Evolutionary conservation across 2,888 invertebrate genomes (phyloP), one percentile per base, ranked within the genome.

Genomic region (Neoitamus cyanurus): DNA sequence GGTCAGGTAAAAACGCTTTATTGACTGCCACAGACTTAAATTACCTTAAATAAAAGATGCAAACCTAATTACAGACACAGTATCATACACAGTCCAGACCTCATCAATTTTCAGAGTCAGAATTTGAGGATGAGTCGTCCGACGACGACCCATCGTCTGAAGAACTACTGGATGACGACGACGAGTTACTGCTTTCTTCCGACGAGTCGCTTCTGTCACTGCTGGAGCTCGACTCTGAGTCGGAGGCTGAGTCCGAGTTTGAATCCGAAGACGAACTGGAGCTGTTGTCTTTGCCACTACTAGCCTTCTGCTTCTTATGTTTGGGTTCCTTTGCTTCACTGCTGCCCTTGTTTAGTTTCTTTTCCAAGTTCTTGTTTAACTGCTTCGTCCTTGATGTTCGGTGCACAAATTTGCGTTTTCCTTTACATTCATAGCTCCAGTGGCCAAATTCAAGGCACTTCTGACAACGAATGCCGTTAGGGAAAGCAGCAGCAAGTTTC

Each of bases 381-480:
- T 95, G 93, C 87, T 95, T 94, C 0, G 97, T 96, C 84, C 98
- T 94, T 0, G 98, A 97, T 4, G 95, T 94, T 84, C 98, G 94
- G 88, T 97, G 95, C 3, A 97, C 92, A 90, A 95, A 96, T 92
- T 98, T 98, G 86, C 98, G 93, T 91, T 98, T 97, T 13, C 96
- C 96, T 87, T 94, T 97, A 90, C 98, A 98, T 90, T 98, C 96
- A 89, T 97, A 98, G 85, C 97, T 97, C 97, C 97, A 98, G 90
- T 98, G 98, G 0, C 98, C 98, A 89, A 94, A 94, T 91, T 97
- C 96, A 75, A 98, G 92, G 89, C 98, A 98, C 92, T 98, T 98
- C 90, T 98, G 98, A 90, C 98, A 98, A 30, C 96, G 94, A 85
- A 96, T 93, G 11, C 95, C 95, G 90, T 95, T 94, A 0, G 96